A percentile compares a stretch with the other conserved stretches of the same genome.
These are phyloP conservation scores for Dysidea cf. avara DNA, from an alignment of 37 sponge, comb jelly and placozoan species.

Conservation along the genomic window DNA sequence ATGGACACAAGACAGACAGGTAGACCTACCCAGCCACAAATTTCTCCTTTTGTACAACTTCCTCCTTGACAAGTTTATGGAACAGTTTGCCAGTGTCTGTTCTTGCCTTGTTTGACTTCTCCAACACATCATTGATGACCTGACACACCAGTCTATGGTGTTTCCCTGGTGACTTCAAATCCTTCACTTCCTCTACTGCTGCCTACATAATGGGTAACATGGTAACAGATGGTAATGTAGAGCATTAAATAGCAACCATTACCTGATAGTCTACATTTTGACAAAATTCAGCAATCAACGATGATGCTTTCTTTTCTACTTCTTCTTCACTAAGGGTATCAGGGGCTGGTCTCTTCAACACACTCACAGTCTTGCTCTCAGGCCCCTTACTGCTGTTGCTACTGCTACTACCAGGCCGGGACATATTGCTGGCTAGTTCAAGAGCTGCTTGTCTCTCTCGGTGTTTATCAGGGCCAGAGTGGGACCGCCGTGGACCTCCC, in stretches of 20 bases:
- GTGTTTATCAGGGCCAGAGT: too few relatives aligned
- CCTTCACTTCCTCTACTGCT: constrained; percentile 74
- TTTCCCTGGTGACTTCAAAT: constrained; percentile 56
- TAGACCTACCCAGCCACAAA: constrained; percentile 48
- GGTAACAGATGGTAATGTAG: not conserved
- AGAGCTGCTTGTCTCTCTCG: too few relatives aligned
- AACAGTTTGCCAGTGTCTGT: constrained; percentile 38
- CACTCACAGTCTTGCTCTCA: not conserved
- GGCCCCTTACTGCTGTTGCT: not conserved
- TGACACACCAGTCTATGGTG: constrained; percentile 50
- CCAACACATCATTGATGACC: constrained; percentile 50
- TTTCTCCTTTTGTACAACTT: constrained; percentile 19
- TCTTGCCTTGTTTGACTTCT: constrained; percentile 34
- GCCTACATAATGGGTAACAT: constrained; percentile 29
- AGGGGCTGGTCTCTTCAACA: not conserved
- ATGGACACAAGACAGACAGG: too few relatives aligned
- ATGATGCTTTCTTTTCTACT: constrained; percentile 31
- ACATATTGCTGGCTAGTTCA: too few relatives aligned
- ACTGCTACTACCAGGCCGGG: too few relatives aligned
- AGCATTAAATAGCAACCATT: not conserved
- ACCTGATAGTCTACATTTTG: constrained; percentile 61
- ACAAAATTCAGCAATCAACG: constrained; percentile 49
- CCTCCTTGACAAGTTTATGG: constrained; percentile 21
- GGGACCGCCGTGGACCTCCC: too few relatives aligned
- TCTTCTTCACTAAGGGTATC: constrained; percentile 39